Percentiles rank a stretch among this genome's conserved stretches.
phyloP scores from a whole-genome alignment of 2,888 invertebrate species.

The Drosophila formosana region DNA sequence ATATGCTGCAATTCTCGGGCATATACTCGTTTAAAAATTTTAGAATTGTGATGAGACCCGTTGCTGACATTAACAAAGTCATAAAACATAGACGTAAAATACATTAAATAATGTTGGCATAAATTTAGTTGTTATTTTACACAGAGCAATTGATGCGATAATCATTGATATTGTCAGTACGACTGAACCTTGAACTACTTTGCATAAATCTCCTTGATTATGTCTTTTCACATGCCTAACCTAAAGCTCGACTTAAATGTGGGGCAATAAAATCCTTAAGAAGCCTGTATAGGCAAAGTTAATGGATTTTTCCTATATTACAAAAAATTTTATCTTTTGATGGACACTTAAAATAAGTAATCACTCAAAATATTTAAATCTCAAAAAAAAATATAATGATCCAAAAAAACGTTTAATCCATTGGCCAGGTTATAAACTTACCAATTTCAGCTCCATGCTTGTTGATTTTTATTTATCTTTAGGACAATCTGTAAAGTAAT shows the following conservation, averaged over 20 bases:
- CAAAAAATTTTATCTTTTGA: background rate
- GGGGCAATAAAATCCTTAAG: background rate
- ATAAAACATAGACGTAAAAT: background rate
- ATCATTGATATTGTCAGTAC: background rate
- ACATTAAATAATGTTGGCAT: background rate
- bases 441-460: slow-evolving; percentile 34
- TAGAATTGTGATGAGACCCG: no score
- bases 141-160: background rate
- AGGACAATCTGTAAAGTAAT: slow-evolving; percentile 7
- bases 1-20: background rate
- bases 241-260: background rate
- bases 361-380: background rate
- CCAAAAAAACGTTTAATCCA: background rate
- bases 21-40: background rate
- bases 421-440: slow-evolving; percentile 14
- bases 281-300: background rate
- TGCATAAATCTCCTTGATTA: background rate
- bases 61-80: background rate
- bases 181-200: background rate
- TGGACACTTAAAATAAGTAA: background rate
- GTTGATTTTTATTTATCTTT: background rate
- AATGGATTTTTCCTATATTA: background rate
- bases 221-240: background rate
- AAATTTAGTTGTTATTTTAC: background rate
- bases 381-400: background rate